Base-by-base conservation (phyloP, 2,113 vertebrate species). In the Barbus barbus region DNA sequence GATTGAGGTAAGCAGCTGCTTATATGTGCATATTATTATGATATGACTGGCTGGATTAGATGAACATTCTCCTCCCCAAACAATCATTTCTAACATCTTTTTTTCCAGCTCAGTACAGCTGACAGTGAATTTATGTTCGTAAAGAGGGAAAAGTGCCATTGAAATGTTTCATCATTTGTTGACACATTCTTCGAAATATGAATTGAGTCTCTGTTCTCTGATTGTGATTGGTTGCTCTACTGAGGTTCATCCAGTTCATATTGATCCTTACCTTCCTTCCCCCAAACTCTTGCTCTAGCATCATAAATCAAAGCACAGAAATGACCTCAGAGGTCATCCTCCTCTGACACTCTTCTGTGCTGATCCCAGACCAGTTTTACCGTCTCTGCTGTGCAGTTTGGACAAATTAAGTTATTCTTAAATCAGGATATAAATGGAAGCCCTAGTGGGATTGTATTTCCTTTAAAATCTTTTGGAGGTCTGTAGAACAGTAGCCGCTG, bases 401-500 rank as follows among this genome's bases (percentile, higher is more conserved):
- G 26, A 36, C 28, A 81, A 81, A 69, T 67, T 0, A 81, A 53
- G 28, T 53, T 69, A 81, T 81, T 69, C 63, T 81, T 69, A 51
- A 44, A 81, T 31, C 60, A 81, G 41, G 63, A 44, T 81, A 81
- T 81, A 36, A 81, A 81, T 36, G 28, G 18, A 81, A 69, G 24
- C 28, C 44, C 78, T 67, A 24, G 41, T 67, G 44, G 28, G 28
- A 81, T 69, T 69, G 28, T 63, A 63, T 81, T 81, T 81, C 78
- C 3, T 51, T 80, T 76, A 38, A 79, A 63, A 58, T 83, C 63
- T 65, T 24, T 31, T n/a, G n/a, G n/a, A n/a, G n/a, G n/a, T n/a
- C n/a, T n/a, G n/a, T 77, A 83, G 60, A 78, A 60, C 60, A 69
- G 65, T 83, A 80, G 75, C 76, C 24, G 38, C 78, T 76, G 77